A percentile compares a stretch with the other conserved stretches of the same genome.
Conservation (phyloP, 2,113 vertebrate genomes). For the Capricornis sumatraensis region DNA sequence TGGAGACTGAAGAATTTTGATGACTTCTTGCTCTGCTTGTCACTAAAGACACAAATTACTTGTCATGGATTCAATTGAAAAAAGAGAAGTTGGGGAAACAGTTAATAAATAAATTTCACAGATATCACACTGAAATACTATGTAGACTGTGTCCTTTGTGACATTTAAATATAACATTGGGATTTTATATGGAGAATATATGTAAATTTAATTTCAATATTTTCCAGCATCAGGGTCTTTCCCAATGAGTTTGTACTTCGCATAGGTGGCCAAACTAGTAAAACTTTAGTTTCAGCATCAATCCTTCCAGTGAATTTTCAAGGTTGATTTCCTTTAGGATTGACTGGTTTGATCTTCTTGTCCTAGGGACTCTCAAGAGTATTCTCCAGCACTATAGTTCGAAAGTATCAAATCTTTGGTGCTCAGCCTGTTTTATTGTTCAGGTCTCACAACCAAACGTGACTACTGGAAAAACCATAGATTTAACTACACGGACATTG, state of each 20-base stretch:
- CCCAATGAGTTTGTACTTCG: not conserved
- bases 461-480: not conserved
- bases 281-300: not conserved
- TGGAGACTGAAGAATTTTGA: not conserved
- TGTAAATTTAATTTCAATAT: not conserved
- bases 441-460: not conserved
- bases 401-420: not conserved
- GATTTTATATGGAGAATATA: not conserved
- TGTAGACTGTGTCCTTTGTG: not conserved
- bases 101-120: not conserved
- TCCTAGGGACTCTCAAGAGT: not conserved
- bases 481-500: not conserved
- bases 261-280: not conserved
- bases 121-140: not conserved
- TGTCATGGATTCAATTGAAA: not conserved
- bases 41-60: not conserved
- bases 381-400: not conserved
- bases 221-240: not conserved
- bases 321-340: not conserved
- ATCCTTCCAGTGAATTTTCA: not conserved
- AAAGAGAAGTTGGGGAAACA: not conserved
- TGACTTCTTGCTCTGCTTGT: not conserved
- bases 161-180: not conserved
- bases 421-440: not conserved
- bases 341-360: not conserved